A percentile compares a stretch with the other conserved stretches of the same genome.
Conservation (phyloP, 2,888 invertebrate species). For the Ophioninae sp. region DNA sequence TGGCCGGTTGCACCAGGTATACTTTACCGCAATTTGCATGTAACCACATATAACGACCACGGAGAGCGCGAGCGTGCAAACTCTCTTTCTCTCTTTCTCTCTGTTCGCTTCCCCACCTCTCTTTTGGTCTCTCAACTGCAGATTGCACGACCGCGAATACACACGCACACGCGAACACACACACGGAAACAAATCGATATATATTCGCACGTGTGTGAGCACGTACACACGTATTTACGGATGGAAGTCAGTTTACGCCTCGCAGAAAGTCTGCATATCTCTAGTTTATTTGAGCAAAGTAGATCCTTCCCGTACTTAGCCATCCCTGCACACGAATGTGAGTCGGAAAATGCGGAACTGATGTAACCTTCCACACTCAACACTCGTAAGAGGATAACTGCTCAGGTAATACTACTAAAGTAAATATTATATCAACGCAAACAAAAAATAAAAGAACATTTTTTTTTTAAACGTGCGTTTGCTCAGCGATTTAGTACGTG, state of each 20-base stretch:
- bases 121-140: slow-evolving; percentile 53
- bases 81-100: slow-evolving; percentile 42
- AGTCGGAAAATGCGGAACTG: slow-evolving; percentile 11
- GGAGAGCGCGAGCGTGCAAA: slow-evolving; percentile 51
- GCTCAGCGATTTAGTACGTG: neutral
- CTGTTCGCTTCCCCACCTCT: slow-evolving; percentile 30
- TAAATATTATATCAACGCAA: slow-evolving; percentile 16
- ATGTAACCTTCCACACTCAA: slow-evolving; percentile 13
- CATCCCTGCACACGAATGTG: neutral
- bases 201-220: neutral
- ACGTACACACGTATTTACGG: neutral
- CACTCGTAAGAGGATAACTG: neutral
- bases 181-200: neutral
- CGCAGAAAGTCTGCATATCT: slow-evolving; percentile 14
- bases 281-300: neutral
- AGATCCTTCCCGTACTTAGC: slow-evolving; percentile 1
- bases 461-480: neutral
- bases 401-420: slow-evolving; percentile 22
- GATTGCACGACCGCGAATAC: slow-evolving; percentile 40
- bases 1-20: slow-evolving; percentile 62
- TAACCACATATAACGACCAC: slow-evolving; percentile 65
- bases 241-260: slow-evolving; percentile 4
- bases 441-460: neutral
- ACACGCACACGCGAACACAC: neutral
- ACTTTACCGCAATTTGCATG: slow-evolving; percentile 72